Evolutionary conservation across 2,888 invertebrate species (phyloP), one percentile per base, ranked within the genome.

Genomic region (Ethmia dodecea): DNA sequence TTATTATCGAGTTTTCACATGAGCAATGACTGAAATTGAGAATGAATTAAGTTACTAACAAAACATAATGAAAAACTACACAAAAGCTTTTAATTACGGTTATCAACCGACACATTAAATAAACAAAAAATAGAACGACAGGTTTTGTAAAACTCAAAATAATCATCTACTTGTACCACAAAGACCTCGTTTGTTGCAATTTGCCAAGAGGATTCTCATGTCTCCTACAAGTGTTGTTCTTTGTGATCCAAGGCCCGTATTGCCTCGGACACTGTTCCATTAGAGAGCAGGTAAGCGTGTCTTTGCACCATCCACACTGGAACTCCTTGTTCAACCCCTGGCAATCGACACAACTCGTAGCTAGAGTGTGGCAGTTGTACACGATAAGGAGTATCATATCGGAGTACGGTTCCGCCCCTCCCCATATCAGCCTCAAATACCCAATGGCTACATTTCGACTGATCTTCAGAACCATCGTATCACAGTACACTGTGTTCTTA

Each of bases 361-460:
- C 56, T 41, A 61, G 48, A 3, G 15, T 25, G 5, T 47, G 46
- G 31, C 69, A 68, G 9, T 45, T 48, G 16, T 62, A 67, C 1
- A 61, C 49, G 3, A 57, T 40, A 4, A 69, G 27, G 3, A 65
- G 40, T 3, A 67, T 28, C 33, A 52, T 44, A 31, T 69, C 69
- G 0, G 69, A 68, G 27, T 49, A 51, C 5, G 63, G 65, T 15
- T 64, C 60, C 2, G 48, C 52, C 13, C 65, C 59, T 0, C 63
- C 61, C 65, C 64, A 66, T 6, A 53, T 30, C 10, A 69, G 29
- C 20, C 49, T 48, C 13, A 55, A 27, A 8, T 44, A 27, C 1
- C 60, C 63, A 5, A 60, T 30, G 13, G 40, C 35, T 2, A 57
- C 29, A 15, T 38, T 49, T 5, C 33, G 33, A 9, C 18, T 28